Conservation (phyloP, 2,888 invertebrate species). For the Pherbina coryleti region DNA sequence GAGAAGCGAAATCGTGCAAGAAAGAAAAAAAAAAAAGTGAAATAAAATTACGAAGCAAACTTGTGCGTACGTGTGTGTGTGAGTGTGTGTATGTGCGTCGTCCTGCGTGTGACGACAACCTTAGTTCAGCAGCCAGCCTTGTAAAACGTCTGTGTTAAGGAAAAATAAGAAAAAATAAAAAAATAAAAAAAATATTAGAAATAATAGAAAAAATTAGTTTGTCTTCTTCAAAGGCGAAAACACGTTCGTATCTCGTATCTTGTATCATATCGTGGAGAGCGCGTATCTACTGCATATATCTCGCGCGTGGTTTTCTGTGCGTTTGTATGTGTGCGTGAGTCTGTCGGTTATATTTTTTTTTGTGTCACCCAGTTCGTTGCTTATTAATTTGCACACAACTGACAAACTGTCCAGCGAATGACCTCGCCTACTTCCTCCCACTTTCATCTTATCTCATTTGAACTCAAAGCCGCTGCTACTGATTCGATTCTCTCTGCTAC, state of each 20-base stretch:
- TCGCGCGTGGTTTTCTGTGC: constrained; percentile 10
- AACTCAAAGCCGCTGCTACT: neutral
- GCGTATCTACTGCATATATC: neutral
- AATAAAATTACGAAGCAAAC: constrained; percentile 17
- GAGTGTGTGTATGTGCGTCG: constrained; percentile 15
- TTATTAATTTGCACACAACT: neutral
- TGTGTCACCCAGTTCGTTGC: neutral
- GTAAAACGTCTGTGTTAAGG: neutral
- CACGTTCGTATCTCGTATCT: constrained; percentile 22
- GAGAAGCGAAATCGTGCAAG: neutral
- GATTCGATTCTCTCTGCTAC: neutral
- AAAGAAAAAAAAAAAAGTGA: constrained; percentile 14
- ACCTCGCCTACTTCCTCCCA: neutral
- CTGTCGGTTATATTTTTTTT: neutral
- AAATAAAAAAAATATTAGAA: neutral
- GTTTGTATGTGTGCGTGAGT: neutral
- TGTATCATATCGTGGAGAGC: neutral
- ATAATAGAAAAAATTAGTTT: neutral
- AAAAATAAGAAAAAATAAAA: neutral
- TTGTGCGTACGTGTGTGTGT: constrained; percentile 5
- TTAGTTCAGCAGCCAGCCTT: constrained; percentile 4
- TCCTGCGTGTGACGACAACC: constrained; percentile 21
- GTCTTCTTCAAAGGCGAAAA: neutral
- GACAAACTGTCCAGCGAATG: neutral
- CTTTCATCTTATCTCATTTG: neutral